phyloP scores from a whole-genome alignment of 1,140 invertebrate genomes.

The Probaryconus sp. region DNA sequence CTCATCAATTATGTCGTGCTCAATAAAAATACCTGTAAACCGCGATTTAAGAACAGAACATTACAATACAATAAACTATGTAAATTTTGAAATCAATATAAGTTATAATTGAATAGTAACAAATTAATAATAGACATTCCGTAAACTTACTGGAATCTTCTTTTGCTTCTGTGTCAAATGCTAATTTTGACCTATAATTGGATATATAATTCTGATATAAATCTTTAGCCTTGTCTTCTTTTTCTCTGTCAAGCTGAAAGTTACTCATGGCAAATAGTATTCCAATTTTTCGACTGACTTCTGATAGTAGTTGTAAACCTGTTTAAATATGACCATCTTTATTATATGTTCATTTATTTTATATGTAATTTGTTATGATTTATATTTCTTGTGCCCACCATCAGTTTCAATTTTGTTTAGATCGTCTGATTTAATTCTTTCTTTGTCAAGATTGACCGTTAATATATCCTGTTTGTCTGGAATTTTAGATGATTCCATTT shows the following conservation, averaged over 20 bases:
- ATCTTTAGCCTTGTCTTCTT: slow-evolving; percentile 63
- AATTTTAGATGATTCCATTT: background rate
- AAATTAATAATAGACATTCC: no score
- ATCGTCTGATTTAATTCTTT: slow-evolving; percentile 19
- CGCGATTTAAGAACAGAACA: slow-evolving; percentile 4
- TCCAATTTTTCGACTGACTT: slow-evolving; percentile 64
- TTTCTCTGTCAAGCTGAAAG: slow-evolving; percentile 65
- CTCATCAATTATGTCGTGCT: slow-evolving; percentile 14
- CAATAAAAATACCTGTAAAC: slow-evolving; percentile 41
- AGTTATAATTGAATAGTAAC: no score
- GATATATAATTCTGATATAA: slow-evolving; percentile 72
- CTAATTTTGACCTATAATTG: slow-evolving; percentile 63
- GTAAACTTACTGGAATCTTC: slow-evolving; percentile 56
- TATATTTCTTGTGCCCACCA: slow-evolving; percentile 41
- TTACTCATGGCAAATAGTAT: slow-evolving; percentile 64
- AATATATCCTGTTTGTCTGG: slow-evolving; percentile 11
- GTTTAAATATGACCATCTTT: slow-evolving; percentile 22
- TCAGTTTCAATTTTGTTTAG: slow-evolving; percentile 61
- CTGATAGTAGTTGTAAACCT: slow-evolving; percentile 66
- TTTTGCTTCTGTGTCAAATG: slow-evolving; percentile 39
- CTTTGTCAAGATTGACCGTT: slow-evolving; percentile 15
- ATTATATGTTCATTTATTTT: background rate
- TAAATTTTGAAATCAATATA: no score
- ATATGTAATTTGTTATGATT: no score
- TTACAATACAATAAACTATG: no score